These are phyloP conservation scores for Hyphantria cunea DNA, from an alignment of 1,140 invertebrate species.

Conservation along the genomic window DNA sequence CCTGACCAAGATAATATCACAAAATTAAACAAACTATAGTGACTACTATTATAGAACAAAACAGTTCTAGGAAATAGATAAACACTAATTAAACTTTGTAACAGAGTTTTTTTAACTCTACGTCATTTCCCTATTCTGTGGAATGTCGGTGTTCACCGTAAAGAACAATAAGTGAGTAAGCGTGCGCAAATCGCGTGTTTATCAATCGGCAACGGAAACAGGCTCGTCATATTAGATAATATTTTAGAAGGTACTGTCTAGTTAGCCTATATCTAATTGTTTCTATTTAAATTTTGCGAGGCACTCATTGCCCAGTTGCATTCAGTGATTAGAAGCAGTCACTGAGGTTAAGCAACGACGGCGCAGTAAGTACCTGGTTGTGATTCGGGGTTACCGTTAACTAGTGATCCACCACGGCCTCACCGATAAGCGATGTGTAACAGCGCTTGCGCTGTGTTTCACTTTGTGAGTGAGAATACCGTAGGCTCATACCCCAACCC, in stretches of 20 bases:
- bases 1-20: too few relatives aligned
- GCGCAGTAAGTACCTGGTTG: too few relatives aligned
- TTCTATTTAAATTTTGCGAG: neutral
- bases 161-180: constrained; percentile 15
- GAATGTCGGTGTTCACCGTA: constrained; percentile 12
- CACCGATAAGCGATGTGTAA: too few relatives aligned
- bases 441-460: too few relatives aligned
- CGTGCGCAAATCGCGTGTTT: constrained; percentile 30
- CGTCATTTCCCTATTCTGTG: constrained; percentile 12
- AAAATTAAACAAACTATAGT: too few relatives aligned
- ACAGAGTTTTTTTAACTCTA: neutral
- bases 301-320: too few relatives aligned
- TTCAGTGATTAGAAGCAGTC: too few relatives aligned
- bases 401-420: too few relatives aligned
- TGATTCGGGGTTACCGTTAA: too few relatives aligned
- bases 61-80: neutral
- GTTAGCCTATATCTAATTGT: neutral
- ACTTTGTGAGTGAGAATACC: too few relatives aligned
- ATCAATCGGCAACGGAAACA: constrained; percentile 43
- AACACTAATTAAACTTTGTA: constrained; percentile 4
- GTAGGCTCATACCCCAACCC: too few relatives aligned
- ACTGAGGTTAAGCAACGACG: too few relatives aligned
- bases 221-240: constrained; percentile 45
- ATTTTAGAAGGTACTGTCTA: constrained; percentile 33
- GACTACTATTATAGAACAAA: neutral